A percentile compares a stretch with the other conserved stretches of the same genome.
phyloP scores from a whole-genome alignment of 2,113 vertebrate species.

The Bufo bufo region DNA sequence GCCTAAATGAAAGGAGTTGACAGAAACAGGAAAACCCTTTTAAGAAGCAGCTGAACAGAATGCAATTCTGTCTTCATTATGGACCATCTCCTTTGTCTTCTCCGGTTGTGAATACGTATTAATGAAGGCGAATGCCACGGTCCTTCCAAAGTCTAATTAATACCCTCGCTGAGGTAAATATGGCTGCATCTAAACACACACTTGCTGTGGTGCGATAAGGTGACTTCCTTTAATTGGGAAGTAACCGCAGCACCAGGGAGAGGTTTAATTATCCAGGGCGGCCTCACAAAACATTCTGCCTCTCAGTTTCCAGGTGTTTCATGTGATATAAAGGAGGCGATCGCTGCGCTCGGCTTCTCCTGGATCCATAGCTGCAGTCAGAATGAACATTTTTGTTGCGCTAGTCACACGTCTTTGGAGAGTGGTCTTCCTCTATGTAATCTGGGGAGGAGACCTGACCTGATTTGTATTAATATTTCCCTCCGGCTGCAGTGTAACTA shows the following conservation, averaged over 20 bases:
- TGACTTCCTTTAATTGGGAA: slow-evolving; percentile 25
- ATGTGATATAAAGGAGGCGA: background rate
- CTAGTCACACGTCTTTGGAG: too few relatives aligned
- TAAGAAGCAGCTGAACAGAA: background rate
- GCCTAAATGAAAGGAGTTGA: too few relatives aligned
- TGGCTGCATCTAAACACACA: slow-evolving; percentile 10
- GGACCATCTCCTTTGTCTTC: background rate
- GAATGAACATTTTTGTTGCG: background rate
- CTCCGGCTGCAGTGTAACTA: background rate
- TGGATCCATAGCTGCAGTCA: background rate
- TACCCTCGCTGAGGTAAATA: slow-evolving; percentile 21
- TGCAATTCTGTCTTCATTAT: background rate
- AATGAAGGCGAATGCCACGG: background rate
- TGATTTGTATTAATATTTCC: background rate
- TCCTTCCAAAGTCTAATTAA: background rate
- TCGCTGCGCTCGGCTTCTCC: background rate
- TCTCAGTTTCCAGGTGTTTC: background rate
- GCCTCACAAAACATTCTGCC: background rate
- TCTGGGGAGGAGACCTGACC: background rate
- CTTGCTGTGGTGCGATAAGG: slow-evolving; percentile 13
- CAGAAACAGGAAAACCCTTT: too few relatives aligned
- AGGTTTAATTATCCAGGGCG: slow-evolving; percentile 14
- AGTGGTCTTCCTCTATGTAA: background rate
- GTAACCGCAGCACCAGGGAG: background rate
- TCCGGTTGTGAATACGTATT: background rate